Evolutionary conservation across 2,888 invertebrate species (phyloP).

Genomic region (Coronaproctus castanopsis): DNA sequence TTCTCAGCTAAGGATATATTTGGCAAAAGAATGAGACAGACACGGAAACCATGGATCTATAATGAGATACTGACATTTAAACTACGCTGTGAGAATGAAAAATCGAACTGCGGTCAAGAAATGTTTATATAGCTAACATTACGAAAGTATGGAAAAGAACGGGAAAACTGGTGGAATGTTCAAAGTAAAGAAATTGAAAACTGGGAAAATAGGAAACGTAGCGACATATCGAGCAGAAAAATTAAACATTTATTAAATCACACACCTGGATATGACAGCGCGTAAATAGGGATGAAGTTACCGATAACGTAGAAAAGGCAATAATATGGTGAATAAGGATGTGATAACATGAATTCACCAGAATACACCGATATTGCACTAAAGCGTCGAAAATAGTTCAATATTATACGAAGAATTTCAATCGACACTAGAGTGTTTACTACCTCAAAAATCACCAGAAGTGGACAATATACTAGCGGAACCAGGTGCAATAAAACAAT

Average conservation of each 20-base stretch:
- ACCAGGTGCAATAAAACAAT: not conserved
- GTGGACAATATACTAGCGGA: not conserved
- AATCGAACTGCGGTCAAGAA: not conserved
- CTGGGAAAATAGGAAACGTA: not conserved
- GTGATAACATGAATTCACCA: not conserved
- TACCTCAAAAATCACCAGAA: not conserved
- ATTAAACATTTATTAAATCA: not conserved
- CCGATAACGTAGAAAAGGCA: not conserved
- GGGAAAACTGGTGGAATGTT: not conserved
- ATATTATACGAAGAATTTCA: not conserved
- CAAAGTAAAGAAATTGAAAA: not conserved
- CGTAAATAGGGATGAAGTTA: not conserved
- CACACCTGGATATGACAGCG: not conserved
- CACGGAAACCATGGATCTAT: not conserved
- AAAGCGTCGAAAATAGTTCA: not conserved
- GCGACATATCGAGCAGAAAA: not conserved
- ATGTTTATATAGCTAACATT: not conserved
- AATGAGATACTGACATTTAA: not conserved
- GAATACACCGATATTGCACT: not conserved
- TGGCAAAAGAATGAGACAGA: not conserved
- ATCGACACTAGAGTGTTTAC: too few relatives aligned
- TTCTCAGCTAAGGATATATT: not conserved
- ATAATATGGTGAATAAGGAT: not conserved
- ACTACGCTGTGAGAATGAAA: not conserved
- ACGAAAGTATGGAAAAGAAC: not conserved